These are phyloP conservation scores for Sturnus vulgaris DNA, from an alignment of 2,113 vertebrate species.

Conservation along the genomic window DNA sequence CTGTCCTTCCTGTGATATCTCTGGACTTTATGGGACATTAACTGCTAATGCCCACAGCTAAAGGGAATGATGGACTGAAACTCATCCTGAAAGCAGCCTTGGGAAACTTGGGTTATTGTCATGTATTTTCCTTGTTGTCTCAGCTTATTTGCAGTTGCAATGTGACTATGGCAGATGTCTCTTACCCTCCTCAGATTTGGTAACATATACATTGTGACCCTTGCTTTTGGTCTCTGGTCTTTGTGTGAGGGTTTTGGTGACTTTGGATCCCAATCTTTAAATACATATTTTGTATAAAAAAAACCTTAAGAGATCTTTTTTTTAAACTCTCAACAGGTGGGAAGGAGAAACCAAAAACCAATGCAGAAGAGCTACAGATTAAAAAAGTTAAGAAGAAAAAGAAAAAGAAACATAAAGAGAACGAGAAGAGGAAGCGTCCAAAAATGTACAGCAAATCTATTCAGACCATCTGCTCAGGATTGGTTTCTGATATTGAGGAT, in stretches of 20 bases:
- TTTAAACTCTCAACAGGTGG: conserved; percentile 75
- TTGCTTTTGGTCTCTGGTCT: not conserved
- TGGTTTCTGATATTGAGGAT: conserved; percentile 78
- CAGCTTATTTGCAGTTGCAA: not conserved
- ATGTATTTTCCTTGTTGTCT: not conserved
- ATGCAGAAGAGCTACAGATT: conserved; percentile 88
- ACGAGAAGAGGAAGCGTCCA: conserved; percentile 89
- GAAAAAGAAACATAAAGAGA: conserved; percentile 99
- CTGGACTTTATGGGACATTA: not conserved
- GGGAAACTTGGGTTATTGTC: not conserved
- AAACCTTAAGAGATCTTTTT: not conserved
- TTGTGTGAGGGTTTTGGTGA: not conserved
- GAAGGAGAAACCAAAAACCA: conserved; percentile 87
- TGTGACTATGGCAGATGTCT: not conserved
- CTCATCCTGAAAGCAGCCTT: not conserved
- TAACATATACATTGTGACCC: not conserved
- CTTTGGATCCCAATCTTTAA: not conserved
- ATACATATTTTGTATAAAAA: not conserved
- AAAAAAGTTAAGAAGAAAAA: conserved; percentile 99
- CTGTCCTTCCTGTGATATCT: not conserved
- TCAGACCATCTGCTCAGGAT: conserved; percentile 89
- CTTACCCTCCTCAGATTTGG: not conserved
- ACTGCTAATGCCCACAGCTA: not conserved
- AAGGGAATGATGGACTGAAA: not conserved
- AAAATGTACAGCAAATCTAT: conserved; percentile 97